Evolutionary conservation across 2,888 invertebrate species (phyloP), one percentile per base, ranked within the genome.

Genomic region (Alloplasta piceator): DNA sequence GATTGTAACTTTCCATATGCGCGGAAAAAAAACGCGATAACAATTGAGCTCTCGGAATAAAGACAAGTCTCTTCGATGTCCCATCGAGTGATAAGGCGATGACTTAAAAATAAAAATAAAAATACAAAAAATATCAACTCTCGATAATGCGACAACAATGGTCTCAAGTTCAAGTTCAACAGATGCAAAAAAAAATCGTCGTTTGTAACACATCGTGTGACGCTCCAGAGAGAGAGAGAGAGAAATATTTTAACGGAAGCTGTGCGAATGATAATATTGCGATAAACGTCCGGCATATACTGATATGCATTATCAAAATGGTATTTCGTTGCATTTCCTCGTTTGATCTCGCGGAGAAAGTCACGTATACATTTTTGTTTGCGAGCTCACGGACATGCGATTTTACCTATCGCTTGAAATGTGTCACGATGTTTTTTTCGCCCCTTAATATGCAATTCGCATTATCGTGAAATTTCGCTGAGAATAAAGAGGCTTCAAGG

Each of bases 191-290:
- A 26, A 26, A 26, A 26, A 26, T 26, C 1, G 26, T 26, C 26
- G 26, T 26, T 26, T 26, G 26, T 26, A 1, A 66, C 39, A 14
- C 50, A 66, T 50, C 6, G 48, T 4, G 10, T 3, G 48, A 48
- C 10, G 36, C 14, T 12, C 12, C 14, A 52, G 14, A 52, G 52
- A 12, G 52, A 52, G 6, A 3, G 6, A 10, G 48, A n/a, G 46
- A 46, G 46, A 46, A 7, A 16, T 46, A 46, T 6, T 56, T 55
- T 52, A 64, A 56, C 68, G 78, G 79, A 79, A 70, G 79, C 79
- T 79, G 74, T 16, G 12, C 10, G 41, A 4, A 10, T 48, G 64
- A 79, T 70, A 74, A 74, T 26, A 70, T 41, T n/a, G 14, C 39
- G 50, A 46, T 48, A 72, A 46, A 43, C 48, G 7, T 50, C 61